phyloP scores from a whole-genome alignment of 2,888 invertebrate species.

The Sisyra nigra region DNA sequence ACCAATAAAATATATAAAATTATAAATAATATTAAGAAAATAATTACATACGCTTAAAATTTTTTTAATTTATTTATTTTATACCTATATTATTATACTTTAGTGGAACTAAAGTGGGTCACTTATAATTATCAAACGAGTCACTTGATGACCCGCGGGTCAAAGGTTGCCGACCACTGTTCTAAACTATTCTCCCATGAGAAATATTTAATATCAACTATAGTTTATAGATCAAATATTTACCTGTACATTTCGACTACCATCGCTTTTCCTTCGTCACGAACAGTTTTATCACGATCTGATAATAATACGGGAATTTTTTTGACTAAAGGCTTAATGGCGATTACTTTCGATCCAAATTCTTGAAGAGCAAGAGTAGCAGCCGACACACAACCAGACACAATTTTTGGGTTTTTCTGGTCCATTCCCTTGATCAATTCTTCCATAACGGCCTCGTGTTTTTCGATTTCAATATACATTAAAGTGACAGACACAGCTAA shows the following conservation, averaged over 20 bases:
- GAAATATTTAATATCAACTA: no score
- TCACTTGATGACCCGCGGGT: no score
- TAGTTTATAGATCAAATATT: no score
- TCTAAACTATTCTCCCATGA: no score
- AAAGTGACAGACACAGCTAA: conserved; percentile 75
- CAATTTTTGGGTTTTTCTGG: conserved; percentile 92
- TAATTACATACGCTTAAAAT: no score
- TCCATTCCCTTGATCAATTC: conserved; percentile 88
- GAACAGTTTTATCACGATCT: conserved; percentile 79
- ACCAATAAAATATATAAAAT: no score
- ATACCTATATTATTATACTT: no score
- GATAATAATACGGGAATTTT: conserved; percentile 70
- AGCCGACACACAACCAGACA: conserved; percentile 65
- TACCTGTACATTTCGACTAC: conserved; percentile 83
- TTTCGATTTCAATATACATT: conserved; percentile 94
- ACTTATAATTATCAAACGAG: no score
- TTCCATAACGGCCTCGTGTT: conserved; percentile 76
- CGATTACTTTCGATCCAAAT: conserved; percentile 85
- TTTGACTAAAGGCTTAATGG: conserved; percentile 77
- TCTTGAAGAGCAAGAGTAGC: conserved; percentile 64
- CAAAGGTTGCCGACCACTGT: no score
- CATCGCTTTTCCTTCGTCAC: conserved; percentile 83
- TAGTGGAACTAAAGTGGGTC: no score
- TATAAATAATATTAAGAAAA: no score
- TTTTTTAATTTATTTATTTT: no score